A percentile compares a stretch with the other conserved stretches of the same genome.
Conservation (phyloP, 1,140 invertebrate species). For the Dendrolimus kikuchii region DNA sequence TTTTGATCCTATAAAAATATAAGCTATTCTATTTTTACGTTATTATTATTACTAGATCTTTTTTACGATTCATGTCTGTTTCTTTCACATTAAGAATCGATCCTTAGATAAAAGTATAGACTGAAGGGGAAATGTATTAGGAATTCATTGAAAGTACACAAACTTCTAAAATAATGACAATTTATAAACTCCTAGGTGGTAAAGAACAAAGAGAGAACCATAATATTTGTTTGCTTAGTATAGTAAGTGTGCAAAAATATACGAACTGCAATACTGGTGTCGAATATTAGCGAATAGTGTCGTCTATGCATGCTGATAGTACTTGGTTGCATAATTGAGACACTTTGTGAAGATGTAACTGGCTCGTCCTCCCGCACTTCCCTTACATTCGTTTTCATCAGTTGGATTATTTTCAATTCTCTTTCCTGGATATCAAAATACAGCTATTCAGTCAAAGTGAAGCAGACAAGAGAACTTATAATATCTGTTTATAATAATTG, state of each 20-base stretch:
- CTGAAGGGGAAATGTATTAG: no score
- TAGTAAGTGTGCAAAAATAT: no score
- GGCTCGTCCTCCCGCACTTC: conserved; percentile 42
- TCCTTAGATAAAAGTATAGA: no score
- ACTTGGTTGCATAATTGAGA: conserved; percentile 27
- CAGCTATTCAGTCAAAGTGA: not conserved
- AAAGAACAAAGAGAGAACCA: no score
- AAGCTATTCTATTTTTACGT: not conserved
- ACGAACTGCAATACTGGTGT: conserved; percentile 32
- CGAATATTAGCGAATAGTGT: conserved; percentile 43
- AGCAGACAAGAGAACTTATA: not conserved
- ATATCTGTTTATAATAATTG: not conserved
- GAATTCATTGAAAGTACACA: no score
- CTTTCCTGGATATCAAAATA: conserved; percentile 25
- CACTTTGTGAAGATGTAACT: conserved; percentile 17
- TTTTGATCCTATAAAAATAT: conserved; percentile 42
- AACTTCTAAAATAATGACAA: not conserved
- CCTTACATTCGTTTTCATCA: conserved; percentile 46
- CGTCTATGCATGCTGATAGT: conserved; percentile 37
- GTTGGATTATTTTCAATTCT: conserved; percentile 46
- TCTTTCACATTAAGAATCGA: no score
- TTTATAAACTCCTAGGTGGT: not conserved
- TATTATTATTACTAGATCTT: no score
- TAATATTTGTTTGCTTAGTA: no score
- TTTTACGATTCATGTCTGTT: no score